A percentile compares a stretch with the other conserved stretches of the same genome.
Conservation (phyloP, 1,140 invertebrate species). For the Lysiphlebus fabarum region DNA sequence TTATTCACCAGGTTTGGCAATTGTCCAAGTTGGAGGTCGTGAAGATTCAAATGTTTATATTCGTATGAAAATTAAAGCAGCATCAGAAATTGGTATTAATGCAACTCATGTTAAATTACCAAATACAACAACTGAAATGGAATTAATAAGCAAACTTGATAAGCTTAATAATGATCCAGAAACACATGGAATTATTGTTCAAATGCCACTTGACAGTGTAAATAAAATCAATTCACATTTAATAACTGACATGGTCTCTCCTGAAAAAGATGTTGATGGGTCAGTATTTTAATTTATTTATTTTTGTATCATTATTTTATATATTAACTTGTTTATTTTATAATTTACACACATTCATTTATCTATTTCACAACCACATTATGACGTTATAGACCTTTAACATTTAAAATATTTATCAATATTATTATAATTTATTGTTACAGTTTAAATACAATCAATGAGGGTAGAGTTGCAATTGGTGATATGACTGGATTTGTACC, state of each 20-base stretch:
- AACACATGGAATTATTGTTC: slow-evolving; percentile 95
- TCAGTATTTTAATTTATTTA: slow-evolving; percentile 55
- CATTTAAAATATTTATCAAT: slow-evolving; percentile 4
- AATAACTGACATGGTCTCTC: slow-evolving; percentile 81
- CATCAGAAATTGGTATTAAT: slow-evolving; percentile 84
- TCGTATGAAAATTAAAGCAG: slow-evolving; percentile 91
- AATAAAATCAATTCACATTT: slow-evolving; percentile 80
- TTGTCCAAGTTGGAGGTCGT: slow-evolving; percentile 87
- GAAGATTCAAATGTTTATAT: slow-evolving; percentile 99
- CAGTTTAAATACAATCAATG: slow-evolving; percentile 85
- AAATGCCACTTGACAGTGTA: slow-evolving; percentile 88
- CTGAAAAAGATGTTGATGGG: slow-evolving; percentile 95
- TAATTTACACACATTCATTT: too few relatives aligned
- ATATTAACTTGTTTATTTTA: too few relatives aligned
- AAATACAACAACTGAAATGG: slow-evolving; percentile 75
- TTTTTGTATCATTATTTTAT: too few relatives aligned
- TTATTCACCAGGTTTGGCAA: slow-evolving; percentile 75
- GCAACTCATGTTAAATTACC: slow-evolving; percentile 81
- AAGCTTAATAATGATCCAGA: slow-evolving; percentile 78
- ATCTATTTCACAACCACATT: too few relatives aligned
- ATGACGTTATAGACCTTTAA: slow-evolving; percentile 9
- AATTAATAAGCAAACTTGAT: slow-evolving; percentile 71
- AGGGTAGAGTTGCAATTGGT: slow-evolving; percentile 82
- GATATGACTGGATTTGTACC: slow-evolving; percentile 85
- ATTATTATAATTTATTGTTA: slow-evolving; percentile 27